phyloP scores from a whole-genome alignment of 2,113 vertebrate species.

The Scomber colias region DNA sequence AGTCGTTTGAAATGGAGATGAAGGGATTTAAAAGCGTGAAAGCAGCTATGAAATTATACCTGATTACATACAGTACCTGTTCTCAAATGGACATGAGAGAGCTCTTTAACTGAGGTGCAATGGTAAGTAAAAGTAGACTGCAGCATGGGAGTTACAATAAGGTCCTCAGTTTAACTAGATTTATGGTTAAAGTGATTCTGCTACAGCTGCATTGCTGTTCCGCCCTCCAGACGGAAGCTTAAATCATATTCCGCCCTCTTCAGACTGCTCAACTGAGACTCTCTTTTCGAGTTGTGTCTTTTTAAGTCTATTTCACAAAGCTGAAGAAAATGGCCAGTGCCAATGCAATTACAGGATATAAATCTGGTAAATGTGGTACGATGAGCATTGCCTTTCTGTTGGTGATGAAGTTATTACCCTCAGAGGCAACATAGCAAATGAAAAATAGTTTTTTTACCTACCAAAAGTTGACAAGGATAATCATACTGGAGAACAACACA shows the following conservation, averaged over 20 bases:
- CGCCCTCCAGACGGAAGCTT: slow-evolving; percentile 16
- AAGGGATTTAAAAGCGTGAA: slow-evolving; percentile 73
- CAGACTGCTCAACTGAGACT: slow-evolving; percentile 13
- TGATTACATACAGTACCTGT: slow-evolving; percentile 61
- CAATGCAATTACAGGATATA: not conserved
- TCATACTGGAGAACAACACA: not conserved
- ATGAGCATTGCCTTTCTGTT: not conserved
- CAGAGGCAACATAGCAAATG: not conserved
- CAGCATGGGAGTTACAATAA: slow-evolving; percentile 21
- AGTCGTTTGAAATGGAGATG: slow-evolving; percentile 60
- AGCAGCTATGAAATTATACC: slow-evolving; percentile 64
- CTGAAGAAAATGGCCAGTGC: slow-evolving; percentile 9
- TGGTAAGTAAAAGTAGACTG: slow-evolving; percentile 31
- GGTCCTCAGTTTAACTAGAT: slow-evolving; percentile 35
- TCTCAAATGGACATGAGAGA: slow-evolving; percentile 37
- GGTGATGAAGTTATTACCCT: slow-evolving; percentile 10
- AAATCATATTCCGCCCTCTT: slow-evolving; percentile 31
- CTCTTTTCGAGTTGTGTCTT: slow-evolving; percentile 17
- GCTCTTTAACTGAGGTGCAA: slow-evolving; percentile 39
- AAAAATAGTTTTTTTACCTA: not conserved
- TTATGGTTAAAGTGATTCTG: slow-evolving; percentile 34
- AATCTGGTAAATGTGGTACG: not conserved
- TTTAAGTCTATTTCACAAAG: slow-evolving; percentile 28
- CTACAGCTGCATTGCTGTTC: slow-evolving; percentile 44
- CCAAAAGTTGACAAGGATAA: slow-evolving; percentile 24